These are phyloP conservation scores for Ditula angustiorana DNA, from an alignment of 2,888 invertebrate genomes.

Conservation along the genomic window DNA sequence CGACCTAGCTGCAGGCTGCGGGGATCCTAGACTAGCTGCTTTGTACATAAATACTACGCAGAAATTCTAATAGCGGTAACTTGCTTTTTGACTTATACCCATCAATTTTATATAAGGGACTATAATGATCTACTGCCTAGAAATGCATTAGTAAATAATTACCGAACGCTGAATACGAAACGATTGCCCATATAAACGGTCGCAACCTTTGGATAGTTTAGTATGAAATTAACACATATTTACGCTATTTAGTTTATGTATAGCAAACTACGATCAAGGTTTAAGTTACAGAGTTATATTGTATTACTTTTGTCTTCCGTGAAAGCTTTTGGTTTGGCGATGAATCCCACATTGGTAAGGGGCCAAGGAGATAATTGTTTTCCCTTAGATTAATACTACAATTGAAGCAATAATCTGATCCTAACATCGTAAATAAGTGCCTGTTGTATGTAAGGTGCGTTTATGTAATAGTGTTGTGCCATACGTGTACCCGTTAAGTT, in stretches of 20 bases:
- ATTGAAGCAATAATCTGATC: conserved; percentile 52
- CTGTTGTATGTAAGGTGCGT: conserved; percentile 62
- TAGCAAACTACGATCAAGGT: conserved; percentile 25
- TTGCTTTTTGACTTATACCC: conserved; percentile 57
- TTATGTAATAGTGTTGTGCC: conserved; percentile 61
- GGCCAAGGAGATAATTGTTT: conserved; percentile 50
- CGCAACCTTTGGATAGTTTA: conserved; percentile 20
- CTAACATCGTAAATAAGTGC: conserved; percentile 63
- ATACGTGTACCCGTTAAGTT: conserved; percentile 52
- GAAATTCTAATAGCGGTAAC: conserved; percentile 54
- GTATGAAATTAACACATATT: conserved; percentile 22
- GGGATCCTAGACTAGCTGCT: conserved; percentile 53
- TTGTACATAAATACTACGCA: conserved; percentile 65
- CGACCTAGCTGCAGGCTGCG: conserved; percentile 44
- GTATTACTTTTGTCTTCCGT: conserved; percentile 51
- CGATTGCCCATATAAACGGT: conserved; percentile 35
- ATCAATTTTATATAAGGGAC: conserved; percentile 49
- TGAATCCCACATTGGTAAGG: conserved; percentile 58
- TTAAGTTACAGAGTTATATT: conserved; percentile 34
- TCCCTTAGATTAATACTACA: conserved; percentile 31
- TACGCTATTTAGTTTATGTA: conserved; percentile 25
- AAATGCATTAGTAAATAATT: conserved; percentile 52
- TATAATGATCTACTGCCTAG: conserved; percentile 51
- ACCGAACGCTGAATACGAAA: conserved; percentile 49
- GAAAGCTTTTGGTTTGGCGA: conserved; percentile 36